Conservation (phyloP, 1,140 invertebrate genomes). For the Potamilus streckersoni region DNA sequence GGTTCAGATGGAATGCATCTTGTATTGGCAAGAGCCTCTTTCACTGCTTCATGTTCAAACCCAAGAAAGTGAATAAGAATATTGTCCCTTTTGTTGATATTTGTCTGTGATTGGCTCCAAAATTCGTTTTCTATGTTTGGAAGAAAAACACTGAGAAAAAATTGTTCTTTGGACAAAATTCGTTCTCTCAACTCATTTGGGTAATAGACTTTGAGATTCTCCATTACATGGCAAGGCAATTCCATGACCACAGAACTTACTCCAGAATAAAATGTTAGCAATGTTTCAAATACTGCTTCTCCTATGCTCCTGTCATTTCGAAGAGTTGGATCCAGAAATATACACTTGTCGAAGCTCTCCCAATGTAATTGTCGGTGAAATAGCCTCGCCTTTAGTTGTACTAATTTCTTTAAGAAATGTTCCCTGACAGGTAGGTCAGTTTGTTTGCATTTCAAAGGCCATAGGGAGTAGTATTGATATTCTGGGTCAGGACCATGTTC, state of each 20-base stretch:
- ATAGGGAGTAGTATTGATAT: constrained; percentile 6
- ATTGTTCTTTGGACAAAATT: constrained; percentile 3
- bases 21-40: neutral
- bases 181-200: neutral
- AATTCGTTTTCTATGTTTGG: constrained; percentile 20
- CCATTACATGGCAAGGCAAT: constrained; percentile 3
- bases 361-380: neutral
- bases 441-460: constrained; percentile 1
- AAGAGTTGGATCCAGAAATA: constrained; percentile 12
- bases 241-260: neutral
- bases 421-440: neutral
- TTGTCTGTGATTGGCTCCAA: neutral
- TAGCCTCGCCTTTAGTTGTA: neutral
- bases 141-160: constrained; percentile 21
- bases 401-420: constrained; percentile 1
- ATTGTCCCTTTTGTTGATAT: neutral
- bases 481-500: neutral
- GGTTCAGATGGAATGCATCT: constrained; percentile 26
- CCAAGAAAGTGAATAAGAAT: constrained; percentile 7
- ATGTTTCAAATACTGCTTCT: constrained; percentile 7
- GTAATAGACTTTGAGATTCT: constrained; percentile 1
- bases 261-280: constrained; percentile 1
- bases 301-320: neutral
- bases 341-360: constrained; percentile 7
- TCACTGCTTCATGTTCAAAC: neutral